Conservation (phyloP, 1,140 invertebrate species). For the Littorina saxatilis region DNA sequence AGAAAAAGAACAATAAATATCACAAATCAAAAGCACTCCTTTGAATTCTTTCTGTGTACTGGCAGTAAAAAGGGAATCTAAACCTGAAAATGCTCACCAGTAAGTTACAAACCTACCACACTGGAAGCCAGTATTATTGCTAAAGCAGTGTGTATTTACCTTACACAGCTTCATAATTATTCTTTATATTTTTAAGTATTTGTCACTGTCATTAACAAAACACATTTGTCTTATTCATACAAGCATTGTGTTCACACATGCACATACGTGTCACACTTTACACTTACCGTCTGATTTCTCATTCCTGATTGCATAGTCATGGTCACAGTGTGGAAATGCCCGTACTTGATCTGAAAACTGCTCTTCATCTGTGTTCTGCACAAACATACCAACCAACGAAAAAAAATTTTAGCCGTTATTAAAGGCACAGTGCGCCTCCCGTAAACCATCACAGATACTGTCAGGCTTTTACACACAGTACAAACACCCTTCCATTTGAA, state of each 20-base stretch:
- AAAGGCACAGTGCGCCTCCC: too few relatives aligned
- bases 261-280: too few relatives aligned
- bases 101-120: too few relatives aligned
- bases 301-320: background rate
- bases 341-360: background rate
- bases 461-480: too few relatives aligned
- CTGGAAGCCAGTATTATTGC: too few relatives aligned
- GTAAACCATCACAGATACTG: too few relatives aligned
- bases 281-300: background rate
- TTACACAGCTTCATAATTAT: too few relatives aligned
- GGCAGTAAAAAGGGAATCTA: too few relatives aligned
- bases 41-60: too few relatives aligned
- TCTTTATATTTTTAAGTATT: background rate
- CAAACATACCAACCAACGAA: background rate
- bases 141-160: too few relatives aligned
- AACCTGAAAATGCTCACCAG: too few relatives aligned
- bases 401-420: background rate
- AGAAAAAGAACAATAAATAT: background rate
- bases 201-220: background rate
- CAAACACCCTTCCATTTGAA: too few relatives aligned
- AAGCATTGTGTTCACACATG: background rate
- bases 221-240: background rate
- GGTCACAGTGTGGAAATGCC: background rate
- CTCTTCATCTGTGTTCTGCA: slow-evolving; percentile 10
- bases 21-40: background rate